phyloP scores from a whole-genome alignment of 1,140 invertebrate genomes.

The Drosophila tristis region DNA sequence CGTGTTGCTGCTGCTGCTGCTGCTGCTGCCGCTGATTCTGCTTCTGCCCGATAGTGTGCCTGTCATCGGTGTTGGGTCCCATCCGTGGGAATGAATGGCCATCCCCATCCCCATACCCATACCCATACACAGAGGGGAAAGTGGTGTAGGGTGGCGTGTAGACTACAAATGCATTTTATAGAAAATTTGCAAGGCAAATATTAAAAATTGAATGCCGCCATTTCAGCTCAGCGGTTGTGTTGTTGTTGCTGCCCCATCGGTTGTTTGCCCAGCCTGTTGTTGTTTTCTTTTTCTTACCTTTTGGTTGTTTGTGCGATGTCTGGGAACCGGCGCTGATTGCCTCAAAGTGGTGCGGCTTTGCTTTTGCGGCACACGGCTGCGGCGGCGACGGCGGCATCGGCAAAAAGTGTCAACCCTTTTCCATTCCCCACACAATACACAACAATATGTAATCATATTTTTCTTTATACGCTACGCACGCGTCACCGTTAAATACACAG shows the following conservation, averaged over 20 bases:
- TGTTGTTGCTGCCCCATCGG: conserved; percentile 22
- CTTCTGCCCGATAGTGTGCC: conserved; percentile 15
- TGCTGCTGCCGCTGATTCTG: neutral
- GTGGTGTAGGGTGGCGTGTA: conserved; percentile 28
- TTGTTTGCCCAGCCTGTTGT: conserved; percentile 7
- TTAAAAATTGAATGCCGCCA: conserved; percentile 78
- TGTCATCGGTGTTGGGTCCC: conserved; percentile 36
- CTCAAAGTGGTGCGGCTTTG: conserved; percentile 62
- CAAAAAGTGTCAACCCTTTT: conserved; percentile 73
- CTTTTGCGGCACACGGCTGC: no score
- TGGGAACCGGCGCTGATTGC: conserved; percentile 58
- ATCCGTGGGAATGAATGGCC: conserved; percentile 8
- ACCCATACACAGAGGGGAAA: no score
- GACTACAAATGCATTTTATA: conserved; percentile 80
- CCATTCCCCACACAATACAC: conserved; percentile 24
- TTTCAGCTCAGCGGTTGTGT: conserved; percentile 30
- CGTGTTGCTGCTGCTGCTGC: conserved; percentile 4
- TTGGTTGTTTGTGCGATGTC: conserved; percentile 34
- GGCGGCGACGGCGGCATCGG: no score
- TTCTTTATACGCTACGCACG: conserved; percentile 67
- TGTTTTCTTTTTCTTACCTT: neutral
- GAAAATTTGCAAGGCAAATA: conserved; percentile 80
- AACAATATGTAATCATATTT: conserved; percentile 80
- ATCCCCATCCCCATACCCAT: no score
- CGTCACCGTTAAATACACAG: conserved; percentile 32